Percentiles rank a stretch among this genome's conserved stretches.
phyloP scores from a whole-genome alignment of 2,797 vertebrate genomes.

The Ptychobarbus kaznakovi region DNA sequence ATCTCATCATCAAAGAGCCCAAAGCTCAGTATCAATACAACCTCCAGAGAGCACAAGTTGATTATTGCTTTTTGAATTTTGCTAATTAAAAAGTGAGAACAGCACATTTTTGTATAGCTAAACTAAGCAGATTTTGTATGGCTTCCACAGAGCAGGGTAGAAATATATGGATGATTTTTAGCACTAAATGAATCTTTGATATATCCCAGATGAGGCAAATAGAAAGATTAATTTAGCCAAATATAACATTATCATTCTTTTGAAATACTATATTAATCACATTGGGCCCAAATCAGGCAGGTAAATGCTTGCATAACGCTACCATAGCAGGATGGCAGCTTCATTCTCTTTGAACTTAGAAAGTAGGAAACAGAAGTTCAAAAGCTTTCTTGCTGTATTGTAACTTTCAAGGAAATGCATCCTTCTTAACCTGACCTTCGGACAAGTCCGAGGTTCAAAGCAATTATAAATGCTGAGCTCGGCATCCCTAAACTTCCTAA shows the following conservation, averaged over 20 bases:
- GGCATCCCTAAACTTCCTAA: not conserved
- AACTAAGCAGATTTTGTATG: constrained; percentile 18
- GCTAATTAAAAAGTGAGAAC: constrained; percentile 42
- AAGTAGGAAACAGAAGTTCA: constrained; percentile 49
- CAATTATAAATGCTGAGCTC: not conserved
- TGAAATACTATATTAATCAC: constrained; percentile 10
- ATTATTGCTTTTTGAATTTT: constrained; percentile 55
- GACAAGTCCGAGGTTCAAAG: not conserved
- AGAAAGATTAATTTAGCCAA: not conserved
- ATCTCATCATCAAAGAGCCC: constrained; percentile 51
- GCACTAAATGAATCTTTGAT: not conserved
- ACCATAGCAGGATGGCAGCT: not conserved
- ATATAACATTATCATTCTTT: not conserved
- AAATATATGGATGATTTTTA: not conserved
- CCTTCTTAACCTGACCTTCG: constrained; percentile 51
- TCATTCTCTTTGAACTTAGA: constrained; percentile 18
- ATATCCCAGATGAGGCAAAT: not conserved
- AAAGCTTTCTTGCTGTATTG: not conserved
- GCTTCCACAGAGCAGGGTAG: not conserved
- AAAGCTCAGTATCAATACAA: constrained; percentile 37
- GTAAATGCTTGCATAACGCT: not conserved
- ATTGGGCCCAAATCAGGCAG: not conserved
- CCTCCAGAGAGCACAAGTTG: constrained; percentile 33
- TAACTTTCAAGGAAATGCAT: constrained; percentile 48
- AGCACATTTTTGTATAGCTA: constrained; percentile 12